Conservation (phyloP, 2,797 vertebrate genomes). For the Onychomys torridus region DNA sequence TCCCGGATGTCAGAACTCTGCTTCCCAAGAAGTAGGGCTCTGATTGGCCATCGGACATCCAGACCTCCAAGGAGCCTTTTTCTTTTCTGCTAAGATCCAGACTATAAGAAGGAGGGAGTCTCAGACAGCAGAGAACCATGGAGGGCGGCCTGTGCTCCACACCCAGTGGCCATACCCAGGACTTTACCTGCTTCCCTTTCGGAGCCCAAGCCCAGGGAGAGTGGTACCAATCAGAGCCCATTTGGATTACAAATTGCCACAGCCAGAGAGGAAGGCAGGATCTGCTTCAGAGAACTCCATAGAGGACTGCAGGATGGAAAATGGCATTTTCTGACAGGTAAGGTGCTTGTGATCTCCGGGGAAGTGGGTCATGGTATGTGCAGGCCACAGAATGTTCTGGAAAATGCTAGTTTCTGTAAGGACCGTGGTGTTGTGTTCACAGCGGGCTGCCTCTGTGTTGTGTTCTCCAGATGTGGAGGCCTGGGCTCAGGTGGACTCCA, state of each 20-base stretch:
- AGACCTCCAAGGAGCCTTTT: no score
- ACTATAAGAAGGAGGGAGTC: not conserved
- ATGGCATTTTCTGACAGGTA: not conserved
- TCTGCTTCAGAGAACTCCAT: not conserved
- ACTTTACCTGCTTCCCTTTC: not conserved
- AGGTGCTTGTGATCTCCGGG: not conserved
- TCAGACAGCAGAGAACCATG: not conserved
- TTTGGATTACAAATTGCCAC: conserved; percentile 80
- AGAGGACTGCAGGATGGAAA: not conserved
- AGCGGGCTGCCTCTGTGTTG: not conserved
- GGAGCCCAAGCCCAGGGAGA: not conserved
- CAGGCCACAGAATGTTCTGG: not conserved
- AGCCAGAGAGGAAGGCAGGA: not conserved
- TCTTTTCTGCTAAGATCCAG: not conserved
- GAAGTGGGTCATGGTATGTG: not conserved
- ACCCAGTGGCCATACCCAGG: not conserved
- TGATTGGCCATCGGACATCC: not conserved
- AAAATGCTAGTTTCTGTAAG: not conserved
- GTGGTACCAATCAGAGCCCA: not conserved
- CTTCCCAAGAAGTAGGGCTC: not conserved
- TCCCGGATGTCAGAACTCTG: not conserved
- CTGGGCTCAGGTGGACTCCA: not conserved
- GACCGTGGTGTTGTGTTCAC: not conserved
- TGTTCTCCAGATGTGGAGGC: not conserved
- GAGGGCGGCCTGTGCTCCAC: fast-evolving